Conservation (phyloP, 37 sponge, comb jelly and placozoan species). For the Spongilla lacustris region DNA sequence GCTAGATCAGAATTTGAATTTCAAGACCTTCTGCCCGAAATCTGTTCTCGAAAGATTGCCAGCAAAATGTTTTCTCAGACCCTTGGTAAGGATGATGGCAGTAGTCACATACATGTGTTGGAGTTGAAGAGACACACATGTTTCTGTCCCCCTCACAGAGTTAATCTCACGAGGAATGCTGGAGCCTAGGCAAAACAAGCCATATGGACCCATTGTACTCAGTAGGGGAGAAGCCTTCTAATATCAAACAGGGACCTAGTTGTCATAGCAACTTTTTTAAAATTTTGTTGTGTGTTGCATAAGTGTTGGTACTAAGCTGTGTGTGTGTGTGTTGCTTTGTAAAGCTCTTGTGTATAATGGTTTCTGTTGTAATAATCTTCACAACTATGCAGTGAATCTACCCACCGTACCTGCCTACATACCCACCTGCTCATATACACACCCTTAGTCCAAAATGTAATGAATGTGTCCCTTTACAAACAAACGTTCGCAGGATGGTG, state of each 20-base stretch:
- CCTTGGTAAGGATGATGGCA: not conserved
- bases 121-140: no score
- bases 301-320: not conserved
- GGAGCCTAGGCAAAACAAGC: not conserved
- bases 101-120: not conserved
- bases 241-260: not conserved
- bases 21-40: slow-evolving; percentile 29
- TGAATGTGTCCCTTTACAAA: not conserved
- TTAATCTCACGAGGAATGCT: not conserved
- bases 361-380: not conserved
- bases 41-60: slow-evolving; percentile 31
- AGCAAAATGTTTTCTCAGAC: slow-evolving; percentile 25
- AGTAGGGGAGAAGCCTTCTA: not conserved
- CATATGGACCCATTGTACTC: not conserved
- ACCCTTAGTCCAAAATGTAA: not conserved
- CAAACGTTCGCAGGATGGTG: not conserved
- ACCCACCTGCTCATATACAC: not conserved
- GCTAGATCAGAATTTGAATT: slow-evolving; percentile 22
- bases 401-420: not conserved
- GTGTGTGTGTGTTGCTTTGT: not conserved
- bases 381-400: not conserved
- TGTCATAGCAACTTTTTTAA: not conserved
- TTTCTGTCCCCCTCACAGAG: not conserved
- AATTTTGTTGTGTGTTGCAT: not conserved
- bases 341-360: not conserved